These are phyloP conservation scores for Diorhabda sublineata DNA, from an alignment of 1,140 invertebrate genomes.

Conservation along the genomic window DNA sequence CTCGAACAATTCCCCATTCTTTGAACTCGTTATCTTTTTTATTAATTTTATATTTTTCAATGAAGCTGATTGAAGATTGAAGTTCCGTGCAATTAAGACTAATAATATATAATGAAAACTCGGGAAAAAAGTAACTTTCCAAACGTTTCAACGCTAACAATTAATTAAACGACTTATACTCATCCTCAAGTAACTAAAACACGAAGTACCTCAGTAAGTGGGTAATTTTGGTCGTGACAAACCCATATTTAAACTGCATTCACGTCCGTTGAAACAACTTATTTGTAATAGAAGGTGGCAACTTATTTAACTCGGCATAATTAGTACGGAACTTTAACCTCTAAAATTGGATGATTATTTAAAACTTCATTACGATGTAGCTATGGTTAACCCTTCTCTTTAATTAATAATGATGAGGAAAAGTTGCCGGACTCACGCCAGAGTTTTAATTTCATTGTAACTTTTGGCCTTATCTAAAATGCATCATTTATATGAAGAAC, in stretches of 20 bases:
- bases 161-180: no score
- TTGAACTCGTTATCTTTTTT: no score
- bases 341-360: slow-evolving; percentile 11
- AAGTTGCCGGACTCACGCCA: neutral
- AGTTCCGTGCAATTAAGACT: no score
- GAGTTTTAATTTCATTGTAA: slow-evolving; percentile 7
- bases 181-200: no score
- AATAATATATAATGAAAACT: no score
- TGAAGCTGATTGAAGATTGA: no score
- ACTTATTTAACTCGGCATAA: neutral
- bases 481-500: neutral
- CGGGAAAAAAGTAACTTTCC: no score
- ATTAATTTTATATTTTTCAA: no score
- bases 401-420: slow-evolving; percentile 14
- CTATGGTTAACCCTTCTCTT: slow-evolving; percentile 5
- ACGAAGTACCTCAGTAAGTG: neutral
- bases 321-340: slow-evolving; percentile 7
- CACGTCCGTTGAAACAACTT: neutral
- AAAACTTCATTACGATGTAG: slow-evolving; percentile 9
- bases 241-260: neutral
- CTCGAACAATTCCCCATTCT: no score
- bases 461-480: neutral
- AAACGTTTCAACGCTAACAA: no score
- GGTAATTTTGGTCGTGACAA: neutral
- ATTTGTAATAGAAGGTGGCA: neutral